Evolutionary conservation across 1,140 invertebrate species (phyloP), one percentile per base, ranked within the genome.

Genomic region (Plectus sambesii): DNA sequence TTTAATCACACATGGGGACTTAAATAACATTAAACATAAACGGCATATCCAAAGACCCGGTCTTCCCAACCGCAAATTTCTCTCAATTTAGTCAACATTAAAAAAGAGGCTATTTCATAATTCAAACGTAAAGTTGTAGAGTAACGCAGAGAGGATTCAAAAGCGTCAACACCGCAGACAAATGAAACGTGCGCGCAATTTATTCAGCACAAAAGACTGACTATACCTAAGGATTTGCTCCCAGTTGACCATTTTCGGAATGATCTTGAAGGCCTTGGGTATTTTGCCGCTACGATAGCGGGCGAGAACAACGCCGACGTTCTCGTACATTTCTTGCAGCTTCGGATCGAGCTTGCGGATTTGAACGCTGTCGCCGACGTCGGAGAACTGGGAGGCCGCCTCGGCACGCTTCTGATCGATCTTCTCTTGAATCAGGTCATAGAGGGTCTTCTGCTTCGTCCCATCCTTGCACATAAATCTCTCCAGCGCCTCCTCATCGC

Each of bases 211-310:
- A 9, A 41, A 49, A 30, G 22, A 44, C 51, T 30, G 44, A 61
- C 57, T 53, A 65, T 15, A 65, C n/a, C n/a, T n/a, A n/a, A n/a
- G 52, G 42, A 67, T 58, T 40, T 77, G 87, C 71, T 98, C 90
- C 93, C 93, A 98, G 72, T 97, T 96, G 43, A 77, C 75, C 24
- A 96, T 74, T 64, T 79, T 82, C 9, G 93, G 92, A 50, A 98
- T 81, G 55, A 93, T 81, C 77, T 98, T 98, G 69, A 99, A 97
- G 6, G 90, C 88, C 71, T 98, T 97, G 0, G 93, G 93, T 27
- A 98, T 71, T 74, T 92, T 93, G 12, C 93, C 93, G 73, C 84
- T 88, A 43, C 92, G 76, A 70, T 97, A 98, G 58, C 81, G 84
- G 27, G 78, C 73, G 40, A 96, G 72, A 12, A 96, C 82, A 66